Evolutionary conservation across 2,888 invertebrate species (phyloP).

Genomic region (Drosophila hamatofila): DNA sequence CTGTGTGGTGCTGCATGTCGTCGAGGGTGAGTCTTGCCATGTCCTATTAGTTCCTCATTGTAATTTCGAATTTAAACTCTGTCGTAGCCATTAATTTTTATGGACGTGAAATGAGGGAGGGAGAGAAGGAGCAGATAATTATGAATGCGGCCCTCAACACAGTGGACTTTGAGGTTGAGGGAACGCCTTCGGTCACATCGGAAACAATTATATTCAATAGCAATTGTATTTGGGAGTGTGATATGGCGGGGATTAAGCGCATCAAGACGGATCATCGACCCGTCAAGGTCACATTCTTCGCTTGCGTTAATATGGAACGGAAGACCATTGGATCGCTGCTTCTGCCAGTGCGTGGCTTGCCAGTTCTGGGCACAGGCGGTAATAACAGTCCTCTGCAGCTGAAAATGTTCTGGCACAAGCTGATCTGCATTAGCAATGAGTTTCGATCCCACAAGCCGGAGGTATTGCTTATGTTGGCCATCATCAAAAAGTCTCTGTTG

Average conservation of each 20-base stretch:
- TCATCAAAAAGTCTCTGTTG: conserved; percentile 86
- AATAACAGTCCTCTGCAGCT: conserved; percentile 84
- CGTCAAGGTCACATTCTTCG: conserved; percentile 89
- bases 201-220: conserved; percentile 88
- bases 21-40: conserved; percentile 72
- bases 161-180: conserved; percentile 89
- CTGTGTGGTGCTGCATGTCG: conserved; percentile 82
- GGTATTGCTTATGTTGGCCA: conserved; percentile 87
- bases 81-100: conserved; percentile 62
- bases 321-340: conserved; percentile 90
- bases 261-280: conserved; percentile 91
- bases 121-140: conserved; percentile 85
- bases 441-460: conserved; percentile 88
- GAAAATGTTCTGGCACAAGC: conserved; percentile 88
- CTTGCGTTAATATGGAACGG: conserved; percentile 57
- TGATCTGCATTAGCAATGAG: conserved; percentile 87
- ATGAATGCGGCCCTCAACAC: conserved; percentile 89
- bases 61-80: not conserved
- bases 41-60: no score
- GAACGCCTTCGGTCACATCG: conserved; percentile 87
- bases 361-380: conserved; percentile 87
- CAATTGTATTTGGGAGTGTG: conserved; percentile 92
- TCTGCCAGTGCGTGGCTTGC: conserved; percentile 89
- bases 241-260: conserved; percentile 89
- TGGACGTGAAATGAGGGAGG: conserved; percentile 41